Base-by-base conservation (phyloP, 2,113 vertebrate species). In the Pseudorasbora parva region DNA sequence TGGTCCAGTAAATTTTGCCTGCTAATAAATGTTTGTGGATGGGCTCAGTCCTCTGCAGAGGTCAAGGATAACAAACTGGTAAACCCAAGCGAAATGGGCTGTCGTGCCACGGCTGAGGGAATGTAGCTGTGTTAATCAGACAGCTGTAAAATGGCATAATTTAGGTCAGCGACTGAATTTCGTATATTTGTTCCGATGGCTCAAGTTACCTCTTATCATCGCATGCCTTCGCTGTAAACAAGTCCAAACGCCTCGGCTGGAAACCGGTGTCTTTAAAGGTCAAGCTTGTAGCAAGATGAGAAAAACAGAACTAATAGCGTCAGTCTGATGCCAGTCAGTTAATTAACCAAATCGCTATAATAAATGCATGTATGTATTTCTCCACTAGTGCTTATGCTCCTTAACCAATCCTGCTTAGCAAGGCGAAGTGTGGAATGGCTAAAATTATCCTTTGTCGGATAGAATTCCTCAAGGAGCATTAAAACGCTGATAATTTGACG, bases 21-120 rank as follows among this genome's bases (percentile, higher is more conserved):
- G 47, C 79, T 81, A 82, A 80, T 84, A 86, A 87, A 84, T 30
- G 49, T 82, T 72, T 81, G 51, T 37, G 57, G 7, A 64, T 54
- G 64, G 73, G 57, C 66, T 49, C 82, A 66, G 77, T 73, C 47
- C 72, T 73, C 73, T 57, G 78, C 78, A 79, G 82, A 81, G 85
- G 85, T 88, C 87, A 84, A 60, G 23, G 75, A 62, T 78, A 84
- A 75, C 84, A 75, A 47, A 51, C 45, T 75, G 30, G 45, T 25
- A 66, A 85, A 82, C 68, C 71, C 23, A 33, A 79, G 30, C 72
- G 66, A 78, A 66, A 60, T 33, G 49, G 30, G 41, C 25, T 45
- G 3, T 60, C 14, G 27, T 83, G 57, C 49, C 19, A 41, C 15
- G 57, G 76, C 27, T 25, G 27, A 69, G 30, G 15, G 69, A 51